These are phyloP conservation scores for Crocodylus rhombifer DNA, from an alignment of 2,797 vertebrate species.

Conservation along the genomic window DNA sequence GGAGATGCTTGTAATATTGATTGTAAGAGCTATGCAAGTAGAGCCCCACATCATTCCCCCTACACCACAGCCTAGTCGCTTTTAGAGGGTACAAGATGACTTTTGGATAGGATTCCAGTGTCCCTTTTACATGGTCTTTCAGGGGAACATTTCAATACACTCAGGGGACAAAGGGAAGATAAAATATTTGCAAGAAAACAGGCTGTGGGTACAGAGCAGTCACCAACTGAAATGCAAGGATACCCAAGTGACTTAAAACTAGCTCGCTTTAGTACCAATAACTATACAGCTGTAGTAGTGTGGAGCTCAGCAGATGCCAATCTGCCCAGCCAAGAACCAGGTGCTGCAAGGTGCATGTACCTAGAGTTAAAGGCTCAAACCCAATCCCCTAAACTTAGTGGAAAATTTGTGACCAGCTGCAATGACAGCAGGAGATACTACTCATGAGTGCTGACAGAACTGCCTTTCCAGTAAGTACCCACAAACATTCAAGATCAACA, in stretches of 20 bases:
- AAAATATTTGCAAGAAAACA: neutral
- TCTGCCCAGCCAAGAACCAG: neutral
- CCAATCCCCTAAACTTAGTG: neutral
- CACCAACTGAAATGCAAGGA: too few relatives aligned
- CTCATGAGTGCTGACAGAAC: neutral
- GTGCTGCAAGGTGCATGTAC: neutral
- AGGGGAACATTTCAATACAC: neutral
- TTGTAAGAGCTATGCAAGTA: neutral
- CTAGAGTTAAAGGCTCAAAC: neutral
- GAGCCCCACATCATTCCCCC: neutral
- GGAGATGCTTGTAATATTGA: neutral
- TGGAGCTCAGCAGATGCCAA: neutral
- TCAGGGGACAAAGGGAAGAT: neutral
- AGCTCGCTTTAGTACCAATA: neutral
- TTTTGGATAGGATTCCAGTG: neutral
- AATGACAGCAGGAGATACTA: neutral
- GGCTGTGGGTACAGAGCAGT: neutral
- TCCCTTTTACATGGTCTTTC: neutral
- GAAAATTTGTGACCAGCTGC: neutral
- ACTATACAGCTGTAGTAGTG: neutral
- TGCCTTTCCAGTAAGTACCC: neutral
- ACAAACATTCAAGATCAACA: neutral
- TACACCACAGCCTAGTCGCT: neutral
- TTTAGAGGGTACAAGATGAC: neutral
- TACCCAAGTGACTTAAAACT: neutral